These are phyloP conservation scores for Drosophila repletoides DNA, from an alignment of 1,140 invertebrate species.

Conservation along the genomic window DNA sequence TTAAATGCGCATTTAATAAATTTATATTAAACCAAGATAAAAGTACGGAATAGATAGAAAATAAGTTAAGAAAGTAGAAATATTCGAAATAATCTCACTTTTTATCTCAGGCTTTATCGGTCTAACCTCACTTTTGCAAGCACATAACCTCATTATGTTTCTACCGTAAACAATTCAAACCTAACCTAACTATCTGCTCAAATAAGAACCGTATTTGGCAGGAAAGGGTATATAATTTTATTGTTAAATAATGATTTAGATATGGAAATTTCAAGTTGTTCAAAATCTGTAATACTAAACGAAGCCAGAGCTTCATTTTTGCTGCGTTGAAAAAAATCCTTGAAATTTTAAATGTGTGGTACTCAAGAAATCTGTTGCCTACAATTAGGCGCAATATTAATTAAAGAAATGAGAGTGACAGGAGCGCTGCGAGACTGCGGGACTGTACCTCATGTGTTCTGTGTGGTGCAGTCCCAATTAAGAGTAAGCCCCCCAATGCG, in stretches of 20 bases:
- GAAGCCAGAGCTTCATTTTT: too few species aligned
- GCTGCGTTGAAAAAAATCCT: too few species aligned
- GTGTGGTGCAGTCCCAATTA: conserved; percentile 34
- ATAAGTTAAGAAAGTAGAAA: too few species aligned
- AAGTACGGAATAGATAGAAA: not conserved
- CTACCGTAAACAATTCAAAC: too few species aligned
- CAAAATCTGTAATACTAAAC: too few species aligned
- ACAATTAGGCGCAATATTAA: conserved; percentile 51
- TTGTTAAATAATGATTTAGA: too few species aligned
- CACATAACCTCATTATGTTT: not conserved
- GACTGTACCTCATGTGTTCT: conserved; percentile 24
- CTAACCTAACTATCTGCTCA: too few species aligned
- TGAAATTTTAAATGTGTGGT: not conserved
- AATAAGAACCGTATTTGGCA: too few species aligned
- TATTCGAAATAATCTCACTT: too few species aligned
- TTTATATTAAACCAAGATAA: conserved; percentile 5
- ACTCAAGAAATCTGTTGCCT: conserved; percentile 13
- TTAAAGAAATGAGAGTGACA: conserved; percentile 57
- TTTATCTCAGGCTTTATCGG: too few species aligned
- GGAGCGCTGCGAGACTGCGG: conserved; percentile 15
- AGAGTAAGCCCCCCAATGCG: conserved; percentile 29
- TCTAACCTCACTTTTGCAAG: conserved; percentile 18
- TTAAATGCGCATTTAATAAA: conserved; percentile 63
- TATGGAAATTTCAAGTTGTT: too few species aligned
- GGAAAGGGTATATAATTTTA: too few species aligned